These are phyloP conservation scores for Megaceryle maxima DNA, from an alignment of 2,113 vertebrate species.

Conservation along the genomic window DNA sequence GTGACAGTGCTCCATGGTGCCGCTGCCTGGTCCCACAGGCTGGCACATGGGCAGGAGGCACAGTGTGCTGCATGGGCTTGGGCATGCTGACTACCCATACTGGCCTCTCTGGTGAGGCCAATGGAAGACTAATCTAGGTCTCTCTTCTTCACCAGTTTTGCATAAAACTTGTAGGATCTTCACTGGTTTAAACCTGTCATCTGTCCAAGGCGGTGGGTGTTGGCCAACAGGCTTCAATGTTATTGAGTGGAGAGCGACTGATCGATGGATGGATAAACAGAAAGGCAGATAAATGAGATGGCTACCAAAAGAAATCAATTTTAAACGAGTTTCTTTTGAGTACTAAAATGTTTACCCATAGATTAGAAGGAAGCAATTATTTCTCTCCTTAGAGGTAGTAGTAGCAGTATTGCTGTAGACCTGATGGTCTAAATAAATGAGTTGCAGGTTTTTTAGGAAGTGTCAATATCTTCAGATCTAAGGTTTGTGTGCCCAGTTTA, in stretches of 20 bases:
- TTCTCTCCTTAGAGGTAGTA: not conserved
- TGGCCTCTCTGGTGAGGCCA: not conserved
- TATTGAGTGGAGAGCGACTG: not conserved
- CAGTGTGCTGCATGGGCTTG: not conserved
- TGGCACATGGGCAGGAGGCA: not conserved
- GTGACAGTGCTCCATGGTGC: not conserved
- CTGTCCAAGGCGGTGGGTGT: not conserved
- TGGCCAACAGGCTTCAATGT: not conserved
- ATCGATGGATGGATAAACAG: not conserved
- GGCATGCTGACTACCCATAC: not conserved
- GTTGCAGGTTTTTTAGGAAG: not conserved
- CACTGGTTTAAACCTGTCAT: not conserved
- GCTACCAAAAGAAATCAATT: not conserved
- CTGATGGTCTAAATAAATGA: not conserved
- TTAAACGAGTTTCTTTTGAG: not conserved
- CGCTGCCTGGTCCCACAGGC: not conserved
- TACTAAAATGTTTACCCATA: not conserved
- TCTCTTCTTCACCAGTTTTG: not conserved
- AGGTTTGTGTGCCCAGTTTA: not conserved
- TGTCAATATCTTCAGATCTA: not conserved
- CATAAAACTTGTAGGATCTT: not conserved
- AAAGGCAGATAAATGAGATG: not conserved
- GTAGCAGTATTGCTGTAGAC: not conserved
- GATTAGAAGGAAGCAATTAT: not conserved
- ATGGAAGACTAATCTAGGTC: not conserved